Percentiles rank a stretch among this genome's conserved stretches.
Evolutionary conservation across 2,797 vertebrate genomes (phyloP).

Genomic region (Adelosebastes latens): DNA sequence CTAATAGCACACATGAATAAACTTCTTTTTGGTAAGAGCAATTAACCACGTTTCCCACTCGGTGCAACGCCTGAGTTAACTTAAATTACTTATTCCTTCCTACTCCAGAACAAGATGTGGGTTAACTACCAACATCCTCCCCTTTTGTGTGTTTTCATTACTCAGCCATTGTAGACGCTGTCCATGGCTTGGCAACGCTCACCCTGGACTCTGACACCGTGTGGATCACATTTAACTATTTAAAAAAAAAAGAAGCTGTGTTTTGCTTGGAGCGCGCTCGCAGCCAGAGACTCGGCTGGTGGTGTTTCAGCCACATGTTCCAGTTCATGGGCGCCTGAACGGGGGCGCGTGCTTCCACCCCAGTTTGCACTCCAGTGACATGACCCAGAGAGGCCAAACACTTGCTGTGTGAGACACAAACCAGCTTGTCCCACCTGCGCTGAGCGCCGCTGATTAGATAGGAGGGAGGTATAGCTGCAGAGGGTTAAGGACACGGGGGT

Average conservation of each 20-base stretch:
- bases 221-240: slow-evolving; percentile 72
- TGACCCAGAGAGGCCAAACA: slow-evolving; percentile 65
- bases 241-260: slow-evolving; percentile 45
- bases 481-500: slow-evolving; percentile 39
- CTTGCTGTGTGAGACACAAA: slow-evolving; percentile 75
- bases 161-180: slow-evolving; percentile 63
- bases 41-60: slow-evolving; percentile 56
- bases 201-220: slow-evolving; percentile 64
- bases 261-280: slow-evolving; percentile 71
- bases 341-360: slow-evolving; percentile 72
- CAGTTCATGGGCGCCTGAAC: slow-evolving; percentile 68
- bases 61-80: slow-evolving; percentile 52
- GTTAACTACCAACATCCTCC: slow-evolving; percentile 64
- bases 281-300: slow-evolving; percentile 55
- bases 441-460: slow-evolving; percentile 74
- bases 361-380: slow-evolving; percentile 72
- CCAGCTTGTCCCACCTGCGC: slow-evolving; percentile 76
- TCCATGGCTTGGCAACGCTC: slow-evolving; percentile 66
- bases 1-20: too few species aligned
- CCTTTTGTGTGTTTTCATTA: slow-evolving; percentile 61
- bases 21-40: too few species aligned
- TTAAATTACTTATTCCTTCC: slow-evolving; percentile 65
- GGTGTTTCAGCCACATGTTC: slow-evolving; percentile 74
- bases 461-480: slow-evolving; percentile 38
- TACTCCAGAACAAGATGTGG: slow-evolving; percentile 54